Conservation (phyloP, 2,113 vertebrate genomes). For the Gymnogyps californianus region DNA sequence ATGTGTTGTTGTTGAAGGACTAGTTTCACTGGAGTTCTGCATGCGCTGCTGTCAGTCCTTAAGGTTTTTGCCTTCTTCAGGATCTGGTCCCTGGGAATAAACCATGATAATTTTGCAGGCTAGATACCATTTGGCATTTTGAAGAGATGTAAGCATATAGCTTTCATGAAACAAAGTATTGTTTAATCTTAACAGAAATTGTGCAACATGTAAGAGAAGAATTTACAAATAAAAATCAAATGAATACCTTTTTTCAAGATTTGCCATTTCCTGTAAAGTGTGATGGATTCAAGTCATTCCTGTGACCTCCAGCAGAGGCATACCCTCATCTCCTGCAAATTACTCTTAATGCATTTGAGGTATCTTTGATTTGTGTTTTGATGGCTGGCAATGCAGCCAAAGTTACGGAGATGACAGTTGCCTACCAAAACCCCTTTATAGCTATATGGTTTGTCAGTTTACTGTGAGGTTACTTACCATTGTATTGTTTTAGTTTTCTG, state of each 20-base stretch:
- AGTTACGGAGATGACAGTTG: neutral
- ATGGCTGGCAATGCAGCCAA: neutral
- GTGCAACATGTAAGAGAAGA: neutral
- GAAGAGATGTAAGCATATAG: neutral
- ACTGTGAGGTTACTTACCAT: neutral
- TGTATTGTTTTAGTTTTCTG: neutral
- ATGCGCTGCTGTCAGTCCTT: neutral
- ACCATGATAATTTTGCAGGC: neutral
- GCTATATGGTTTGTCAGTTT: neutral
- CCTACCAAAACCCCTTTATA: neutral
- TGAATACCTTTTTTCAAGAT: neutral
- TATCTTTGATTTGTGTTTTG: neutral
- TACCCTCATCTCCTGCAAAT: neutral
- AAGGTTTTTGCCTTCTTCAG: neutral
- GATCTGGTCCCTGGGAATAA: neutral
- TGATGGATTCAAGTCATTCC: neutral
- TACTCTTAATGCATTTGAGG: neutral
- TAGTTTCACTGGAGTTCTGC: neutral
- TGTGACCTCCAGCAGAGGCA: neutral
- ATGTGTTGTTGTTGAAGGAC: neutral
- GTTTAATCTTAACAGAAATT: neutral
- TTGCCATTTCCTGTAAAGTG: neutral
- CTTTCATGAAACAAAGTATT: neutral
- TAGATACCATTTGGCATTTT: neutral
- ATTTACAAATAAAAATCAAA: neutral